A percentile compares a stretch with the other conserved stretches of the same genome.
Evolutionary conservation across 2,797 vertebrate species (phyloP).

Genomic region (Hydrolagus colliei): DNA sequence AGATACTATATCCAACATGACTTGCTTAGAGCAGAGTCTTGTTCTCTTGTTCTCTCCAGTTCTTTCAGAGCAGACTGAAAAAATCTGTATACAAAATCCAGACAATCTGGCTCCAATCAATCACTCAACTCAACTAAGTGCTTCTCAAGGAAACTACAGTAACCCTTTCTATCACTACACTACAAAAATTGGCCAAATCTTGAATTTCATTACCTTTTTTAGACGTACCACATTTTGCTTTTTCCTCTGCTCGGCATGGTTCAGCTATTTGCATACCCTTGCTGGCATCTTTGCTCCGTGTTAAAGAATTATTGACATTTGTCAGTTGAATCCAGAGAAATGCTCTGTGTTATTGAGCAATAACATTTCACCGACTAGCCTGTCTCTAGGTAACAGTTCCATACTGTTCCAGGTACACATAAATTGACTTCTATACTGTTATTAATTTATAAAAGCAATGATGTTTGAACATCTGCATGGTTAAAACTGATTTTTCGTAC

Average conservation of each 20-base stretch:
- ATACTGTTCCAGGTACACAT: background rate
- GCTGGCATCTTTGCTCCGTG: background rate
- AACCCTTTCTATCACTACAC: no score
- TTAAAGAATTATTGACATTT: background rate
- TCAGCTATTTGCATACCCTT: background rate
- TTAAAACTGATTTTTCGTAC: slow-evolving; percentile 9
- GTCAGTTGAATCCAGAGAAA: background rate
- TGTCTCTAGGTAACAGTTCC: background rate
- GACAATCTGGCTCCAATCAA: no score
- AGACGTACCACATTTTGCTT: background rate
- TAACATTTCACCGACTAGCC: background rate
- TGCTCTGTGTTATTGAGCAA: background rate
- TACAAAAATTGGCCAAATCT: background rate
- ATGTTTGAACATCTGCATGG: slow-evolving; percentile 16
- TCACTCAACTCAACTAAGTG: no score
- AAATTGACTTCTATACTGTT: background rate
- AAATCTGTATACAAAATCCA: no score
- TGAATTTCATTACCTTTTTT: background rate
- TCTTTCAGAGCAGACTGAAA: no score
- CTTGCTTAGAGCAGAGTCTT: no score
- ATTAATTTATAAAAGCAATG: slow-evolving; percentile 7
- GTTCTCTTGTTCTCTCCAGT: no score
- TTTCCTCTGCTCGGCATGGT: background rate
- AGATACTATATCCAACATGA: no score
- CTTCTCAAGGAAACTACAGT: no score